Evolutionary conservation across 2,888 invertebrate species (phyloP), one percentile per base, ranked within the genome.

Genomic region (Drosophila kambysellisi): DNA sequence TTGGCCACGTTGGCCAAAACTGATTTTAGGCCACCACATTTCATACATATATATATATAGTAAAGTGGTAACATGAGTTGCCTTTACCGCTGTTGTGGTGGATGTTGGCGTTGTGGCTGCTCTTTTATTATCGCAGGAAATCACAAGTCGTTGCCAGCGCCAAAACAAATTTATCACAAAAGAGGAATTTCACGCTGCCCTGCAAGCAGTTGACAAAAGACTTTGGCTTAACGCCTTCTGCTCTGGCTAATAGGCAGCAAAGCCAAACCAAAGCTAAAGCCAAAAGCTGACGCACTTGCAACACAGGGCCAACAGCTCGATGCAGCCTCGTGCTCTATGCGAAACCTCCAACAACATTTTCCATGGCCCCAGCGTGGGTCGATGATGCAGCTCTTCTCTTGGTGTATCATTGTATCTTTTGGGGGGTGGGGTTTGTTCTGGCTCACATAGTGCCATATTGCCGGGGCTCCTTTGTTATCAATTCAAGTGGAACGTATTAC

Each of bases 401-500:
- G 67, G 20, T 17, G 9, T 37, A 41, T n/a, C 17, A 53, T n/a
- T 57, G 53, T 46, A 30, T 58, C 37, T 56, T 50, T 68, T 56
- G 29, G 29, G 29, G 29, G 39, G 3, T n/a, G n/a, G n/a, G 56
- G 39, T 17, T 54, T 29, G 54, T 15, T 4, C 46, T 4, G 25
- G 46, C 46, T 15, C 50, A 43, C 74, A 64, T 64, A 46, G 15
- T 41, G 35, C 56, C 43, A 61, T 51, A 60, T 67, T 54, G 72
- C 56, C 68, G 56, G 43, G 58, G 66, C 72, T 65, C 71, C 82
- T 80, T 87, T 84, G 84, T 82, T 83, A 80, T 86, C 83, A 83
- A 78, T 82, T 86, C 83, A 82, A 88, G 86, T 78, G 84, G 87
- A 90, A 88, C 87, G 83, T 88, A 88, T 88, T 90, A 90, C 83